Conservation (phyloP, 2,888 invertebrate species). For the Chrysotoxum bicinctum region DNA sequence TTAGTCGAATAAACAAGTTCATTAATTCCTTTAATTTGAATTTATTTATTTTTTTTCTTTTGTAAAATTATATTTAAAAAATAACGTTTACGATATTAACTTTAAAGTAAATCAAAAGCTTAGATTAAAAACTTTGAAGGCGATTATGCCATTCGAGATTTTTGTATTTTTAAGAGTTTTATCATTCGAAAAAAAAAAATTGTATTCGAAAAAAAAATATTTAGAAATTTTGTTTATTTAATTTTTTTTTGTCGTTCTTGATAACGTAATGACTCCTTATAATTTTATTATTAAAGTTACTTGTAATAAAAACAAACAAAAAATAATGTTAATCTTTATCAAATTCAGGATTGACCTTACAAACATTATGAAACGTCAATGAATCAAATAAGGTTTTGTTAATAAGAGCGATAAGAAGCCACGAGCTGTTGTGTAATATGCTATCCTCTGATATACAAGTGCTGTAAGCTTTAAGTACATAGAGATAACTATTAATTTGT, state of each 20-base stretch:
- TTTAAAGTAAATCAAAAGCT: no score
- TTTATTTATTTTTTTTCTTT: no score
- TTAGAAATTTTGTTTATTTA: not conserved
- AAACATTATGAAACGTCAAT: conserved; percentile 46
- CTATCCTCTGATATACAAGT: conserved; percentile 22
- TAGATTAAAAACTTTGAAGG: no score
- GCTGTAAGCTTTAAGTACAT: not conserved
- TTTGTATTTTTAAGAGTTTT: no score
- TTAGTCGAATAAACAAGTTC: no score
- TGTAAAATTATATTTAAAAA: no score
- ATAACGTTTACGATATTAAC: no score
- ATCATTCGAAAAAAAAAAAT: no score
- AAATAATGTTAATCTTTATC: not conserved
- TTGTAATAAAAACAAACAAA: not conserved
- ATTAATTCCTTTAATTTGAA: no score
- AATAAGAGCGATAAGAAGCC: conserved; percentile 34
- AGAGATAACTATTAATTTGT: conserved; percentile 32
- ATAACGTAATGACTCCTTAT: not conserved
- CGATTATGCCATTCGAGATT: no score
- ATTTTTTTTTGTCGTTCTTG: not conserved
- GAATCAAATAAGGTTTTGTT: conserved; percentile 38
- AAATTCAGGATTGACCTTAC: conserved; percentile 42
- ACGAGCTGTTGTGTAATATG: conserved; percentile 19
- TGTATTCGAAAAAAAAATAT: no score
- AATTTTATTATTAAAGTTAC: not conserved